Evolutionary conservation across 1,140 invertebrate species (phyloP).

Genomic region (Bombus polaris): DNA sequence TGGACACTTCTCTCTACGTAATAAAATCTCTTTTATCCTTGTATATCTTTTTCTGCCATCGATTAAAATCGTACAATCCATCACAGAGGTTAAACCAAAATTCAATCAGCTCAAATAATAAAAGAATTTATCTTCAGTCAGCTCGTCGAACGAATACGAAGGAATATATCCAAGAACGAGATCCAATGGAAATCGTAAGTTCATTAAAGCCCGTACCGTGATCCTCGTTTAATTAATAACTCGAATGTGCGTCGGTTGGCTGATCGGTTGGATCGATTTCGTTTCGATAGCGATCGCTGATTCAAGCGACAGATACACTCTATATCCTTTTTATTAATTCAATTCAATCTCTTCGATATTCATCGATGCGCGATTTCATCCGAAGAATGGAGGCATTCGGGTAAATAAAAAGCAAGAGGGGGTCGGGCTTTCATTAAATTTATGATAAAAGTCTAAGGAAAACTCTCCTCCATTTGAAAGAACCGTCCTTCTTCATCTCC

Average conservation of each 20-base stretch:
- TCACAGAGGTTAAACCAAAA: not conserved
- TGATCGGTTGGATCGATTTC: no score
- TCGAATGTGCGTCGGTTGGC: not conserved
- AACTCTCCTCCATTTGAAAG: not conserved
- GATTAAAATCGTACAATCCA: not conserved
- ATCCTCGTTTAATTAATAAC: conserved; percentile 31
- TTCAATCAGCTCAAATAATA: not conserved
- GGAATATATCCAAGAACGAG: not conserved
- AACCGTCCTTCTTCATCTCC: no score
- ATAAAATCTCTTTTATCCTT: not conserved
- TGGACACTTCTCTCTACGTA: not conserved
- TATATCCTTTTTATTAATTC: conserved; percentile 37
- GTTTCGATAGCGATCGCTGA: not conserved
- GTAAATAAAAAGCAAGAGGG: conserved; percentile 21
- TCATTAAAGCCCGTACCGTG: conserved; percentile 4
- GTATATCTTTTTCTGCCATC: not conserved
- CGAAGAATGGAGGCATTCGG: conserved; percentile 26
- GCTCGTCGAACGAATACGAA: not conserved
- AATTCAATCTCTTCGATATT: conserved; percentile 38
- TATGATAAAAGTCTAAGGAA: conserved; percentile 19
- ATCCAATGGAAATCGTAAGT: not conserved
- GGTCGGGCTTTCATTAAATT: conserved; percentile 22
- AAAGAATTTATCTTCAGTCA: not conserved
- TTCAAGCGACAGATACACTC: conserved; percentile 17
- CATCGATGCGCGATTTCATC: conserved; percentile 23